A percentile compares a stretch with the other conserved stretches of the same genome.
Evolutionary conservation across 1,140 invertebrate genomes (phyloP).

Genomic region (Potamilus streckersoni): DNA sequence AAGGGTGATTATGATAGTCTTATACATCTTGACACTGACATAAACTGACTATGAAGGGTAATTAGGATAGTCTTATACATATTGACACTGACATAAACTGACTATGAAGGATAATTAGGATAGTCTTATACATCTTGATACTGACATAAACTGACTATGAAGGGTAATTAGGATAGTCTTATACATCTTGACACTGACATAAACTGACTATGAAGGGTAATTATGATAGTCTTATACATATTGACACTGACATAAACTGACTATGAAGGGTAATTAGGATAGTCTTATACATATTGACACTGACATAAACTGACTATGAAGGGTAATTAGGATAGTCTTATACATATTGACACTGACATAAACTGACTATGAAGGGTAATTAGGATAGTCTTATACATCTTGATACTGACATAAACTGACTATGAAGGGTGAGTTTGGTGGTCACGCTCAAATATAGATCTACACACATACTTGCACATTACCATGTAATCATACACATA

Average conservation of each 20-base stretch:
- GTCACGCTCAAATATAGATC: too few relatives aligned
- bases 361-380: conserved; percentile 82
- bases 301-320: conserved; percentile 76
- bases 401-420: too few relatives aligned
- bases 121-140: too few relatives aligned
- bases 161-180: conserved; percentile 70
- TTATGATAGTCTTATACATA: background rate
- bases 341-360: too few relatives aligned
- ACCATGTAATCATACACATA: too few relatives aligned
- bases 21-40: too few relatives aligned
- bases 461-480: too few relatives aligned
- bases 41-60: conserved; percentile 82
- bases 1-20: conserved; percentile 72
- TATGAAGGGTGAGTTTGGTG: too few relatives aligned
- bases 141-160: conserved; percentile 76
- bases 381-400: background rate
- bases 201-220: conserved; percentile 82
- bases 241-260: conserved; percentile 58
- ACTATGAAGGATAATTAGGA: conserved; percentile 82
- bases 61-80: background rate
- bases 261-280: conserved; percentile 80
- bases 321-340: conserved; percentile 70
- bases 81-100: too few relatives aligned
- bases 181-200: too few relatives aligned
- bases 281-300: too few relatives aligned